Evolutionary conservation across 1,140 invertebrate species (phyloP).

Genomic region (Formica selysi): DNA sequence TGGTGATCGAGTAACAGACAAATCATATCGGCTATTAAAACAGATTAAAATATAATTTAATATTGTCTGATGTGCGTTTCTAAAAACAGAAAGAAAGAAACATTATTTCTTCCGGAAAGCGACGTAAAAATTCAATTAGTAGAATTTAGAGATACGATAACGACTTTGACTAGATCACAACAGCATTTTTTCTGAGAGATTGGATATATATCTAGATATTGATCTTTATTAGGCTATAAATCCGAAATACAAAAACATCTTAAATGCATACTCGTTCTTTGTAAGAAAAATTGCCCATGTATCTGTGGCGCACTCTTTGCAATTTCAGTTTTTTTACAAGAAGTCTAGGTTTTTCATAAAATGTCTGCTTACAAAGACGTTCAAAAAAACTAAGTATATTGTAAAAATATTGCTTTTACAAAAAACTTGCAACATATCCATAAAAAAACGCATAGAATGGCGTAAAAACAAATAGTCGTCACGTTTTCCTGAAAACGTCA

Average conservation of each 20-base stretch:
- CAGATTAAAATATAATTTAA: no score
- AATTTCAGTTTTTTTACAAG: no score
- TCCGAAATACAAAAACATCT: conserved; percentile 26
- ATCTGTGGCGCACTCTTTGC: no score
- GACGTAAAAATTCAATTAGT: conserved; percentile 45
- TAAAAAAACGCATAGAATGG: not conserved
- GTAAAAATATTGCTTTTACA: no score
- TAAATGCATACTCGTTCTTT: not conserved
- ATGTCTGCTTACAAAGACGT: no score
- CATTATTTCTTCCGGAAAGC: no score
- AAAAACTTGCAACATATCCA: not conserved
- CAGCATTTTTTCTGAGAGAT: not conserved
- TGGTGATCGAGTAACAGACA: no score
- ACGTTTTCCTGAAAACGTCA: not conserved
- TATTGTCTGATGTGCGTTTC: no score
- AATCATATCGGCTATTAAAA: no score
- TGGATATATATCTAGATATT: not conserved
- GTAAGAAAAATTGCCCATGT: not conserved
- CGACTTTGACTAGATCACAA: not conserved
- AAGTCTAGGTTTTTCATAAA: no score
- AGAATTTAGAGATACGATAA: conserved; percentile 2
- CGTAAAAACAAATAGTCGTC: not conserved
- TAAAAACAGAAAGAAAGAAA: no score
- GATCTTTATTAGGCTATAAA: conserved; percentile 62
- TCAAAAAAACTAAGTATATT: no score